Evolutionary conservation across 1,140 invertebrate genomes (phyloP).

Genomic region (Holcopasites calliopsidis): DNA sequence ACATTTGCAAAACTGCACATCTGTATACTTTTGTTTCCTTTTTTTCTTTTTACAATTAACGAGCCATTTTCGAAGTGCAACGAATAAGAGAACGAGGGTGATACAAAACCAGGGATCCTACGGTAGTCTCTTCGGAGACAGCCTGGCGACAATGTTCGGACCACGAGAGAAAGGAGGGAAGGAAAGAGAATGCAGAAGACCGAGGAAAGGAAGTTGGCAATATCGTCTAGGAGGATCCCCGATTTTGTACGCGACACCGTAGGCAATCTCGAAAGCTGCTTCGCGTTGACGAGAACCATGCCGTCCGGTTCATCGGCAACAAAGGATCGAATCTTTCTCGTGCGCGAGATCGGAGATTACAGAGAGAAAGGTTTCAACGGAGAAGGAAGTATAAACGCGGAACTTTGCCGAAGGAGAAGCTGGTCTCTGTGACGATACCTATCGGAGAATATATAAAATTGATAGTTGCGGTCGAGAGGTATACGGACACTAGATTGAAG

Average conservation of each 20-base stretch:
- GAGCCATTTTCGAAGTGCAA: background rate
- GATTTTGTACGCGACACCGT: conserved; percentile 54
- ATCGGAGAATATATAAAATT: no score
- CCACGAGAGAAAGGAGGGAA: conserved; percentile 11
- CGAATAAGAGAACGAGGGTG: background rate
- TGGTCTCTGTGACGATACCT: no score
- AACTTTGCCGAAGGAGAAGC: background rate
- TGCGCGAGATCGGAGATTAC: conserved; percentile 33
- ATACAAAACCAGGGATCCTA: background rate
- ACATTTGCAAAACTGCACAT: no score
- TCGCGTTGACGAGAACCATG: conserved; percentile 45
- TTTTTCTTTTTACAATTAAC: no score
- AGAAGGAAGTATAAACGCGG: conserved; percentile 5
- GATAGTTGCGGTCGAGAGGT: background rate
- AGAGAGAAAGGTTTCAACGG: conserved; percentile 7
- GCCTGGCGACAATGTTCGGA: background rate
- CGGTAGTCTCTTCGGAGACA: conserved; percentile 21
- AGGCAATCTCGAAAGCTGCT: conserved; percentile 58
- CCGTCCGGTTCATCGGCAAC: conserved; percentile 44
- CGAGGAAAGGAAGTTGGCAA: conserved; percentile 44
- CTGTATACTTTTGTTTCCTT: no score
- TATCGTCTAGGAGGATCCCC: conserved; percentile 50
- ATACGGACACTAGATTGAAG: conserved; percentile 3
- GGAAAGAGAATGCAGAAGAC: conserved; percentile 9
- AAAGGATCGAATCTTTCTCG: conserved; percentile 36